These are phyloP conservation scores for Amphiura filiformis DNA, from an alignment of 35 echinoderm and acorn worm species.

Conservation along the genomic window DNA sequence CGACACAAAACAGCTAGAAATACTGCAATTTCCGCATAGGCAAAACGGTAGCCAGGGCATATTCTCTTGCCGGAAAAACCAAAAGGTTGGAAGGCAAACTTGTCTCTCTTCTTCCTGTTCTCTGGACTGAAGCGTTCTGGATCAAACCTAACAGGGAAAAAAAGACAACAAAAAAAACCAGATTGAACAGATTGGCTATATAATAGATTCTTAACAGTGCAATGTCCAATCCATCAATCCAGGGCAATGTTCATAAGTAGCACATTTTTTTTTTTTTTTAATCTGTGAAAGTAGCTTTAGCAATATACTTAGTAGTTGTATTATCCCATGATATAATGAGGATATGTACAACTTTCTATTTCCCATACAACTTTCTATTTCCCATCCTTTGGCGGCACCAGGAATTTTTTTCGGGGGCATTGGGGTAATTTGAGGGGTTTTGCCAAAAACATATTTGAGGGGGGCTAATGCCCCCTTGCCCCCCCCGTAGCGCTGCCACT, in stretches of 20 bases:
- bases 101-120: slow-evolving; percentile 33
- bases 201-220: neutral
- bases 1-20: slow-evolving; percentile 63
- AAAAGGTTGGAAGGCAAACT: too few relatives aligned
- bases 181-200: neutral
- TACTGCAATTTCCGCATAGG: slow-evolving; percentile 63
- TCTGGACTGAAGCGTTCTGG: slow-evolving; percentile 64
- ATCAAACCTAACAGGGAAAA: slow-evolving; percentile 53
- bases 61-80: slow-evolving; percentile 70
- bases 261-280: neutral
- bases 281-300: neutral
- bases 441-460: too few relatives aligned
- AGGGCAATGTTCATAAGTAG: neutral
- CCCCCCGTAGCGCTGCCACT: too few relatives aligned
- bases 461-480: too few relatives aligned
- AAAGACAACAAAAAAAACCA: neutral
- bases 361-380: too few relatives aligned
- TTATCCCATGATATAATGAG: neutral
- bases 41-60: slow-evolving; percentile 74
- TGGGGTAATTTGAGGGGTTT: too few relatives aligned
- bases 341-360: too few relatives aligned
- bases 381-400: too few relatives aligned
- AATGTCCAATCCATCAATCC: neutral
- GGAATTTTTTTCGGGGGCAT: too few relatives aligned
- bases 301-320: neutral